Conservation (phyloP, 2,113 vertebrate genomes). For the Dryoscopus gambensis region DNA sequence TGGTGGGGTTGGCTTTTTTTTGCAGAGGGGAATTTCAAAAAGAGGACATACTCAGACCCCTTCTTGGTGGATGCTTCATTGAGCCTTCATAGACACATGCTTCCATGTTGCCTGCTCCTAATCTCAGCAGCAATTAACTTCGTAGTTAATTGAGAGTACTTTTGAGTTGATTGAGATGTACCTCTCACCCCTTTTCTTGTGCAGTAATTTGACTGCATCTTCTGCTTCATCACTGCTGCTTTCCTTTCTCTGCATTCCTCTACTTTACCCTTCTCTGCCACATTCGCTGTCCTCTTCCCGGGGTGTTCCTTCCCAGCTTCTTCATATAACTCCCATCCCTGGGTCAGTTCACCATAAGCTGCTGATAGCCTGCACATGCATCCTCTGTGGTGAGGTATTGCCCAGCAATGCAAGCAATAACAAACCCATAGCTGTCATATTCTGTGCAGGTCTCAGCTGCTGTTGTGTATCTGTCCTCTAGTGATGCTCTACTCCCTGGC, state of each 20-base stretch:
- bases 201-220: background rate
- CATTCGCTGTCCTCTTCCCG: background rate
- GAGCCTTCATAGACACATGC: background rate
- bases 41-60: background rate
- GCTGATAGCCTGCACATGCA: background rate
- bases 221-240: background rate
- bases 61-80: background rate
- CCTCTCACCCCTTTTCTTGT: background rate
- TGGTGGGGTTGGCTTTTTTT: background rate
- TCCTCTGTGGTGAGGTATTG: background rate
- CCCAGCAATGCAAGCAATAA: background rate
- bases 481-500: background rate
- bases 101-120: background rate
- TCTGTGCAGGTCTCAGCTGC: fast-evolving
- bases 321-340: background rate
- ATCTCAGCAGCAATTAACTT: background rate
- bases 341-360: background rate
- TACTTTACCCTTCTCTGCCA: background rate
- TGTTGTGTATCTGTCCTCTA: background rate
- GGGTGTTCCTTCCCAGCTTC: background rate
- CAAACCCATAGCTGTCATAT: background rate
- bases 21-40: background rate
- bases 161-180: background rate
- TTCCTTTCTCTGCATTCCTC: background rate
- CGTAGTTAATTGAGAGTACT: background rate